A percentile compares a stretch with the other conserved stretches of the same genome.
These are phyloP conservation scores for Thymelicus sylvestris DNA, from an alignment of 2,888 invertebrate genomes.

Conservation along the genomic window DNA sequence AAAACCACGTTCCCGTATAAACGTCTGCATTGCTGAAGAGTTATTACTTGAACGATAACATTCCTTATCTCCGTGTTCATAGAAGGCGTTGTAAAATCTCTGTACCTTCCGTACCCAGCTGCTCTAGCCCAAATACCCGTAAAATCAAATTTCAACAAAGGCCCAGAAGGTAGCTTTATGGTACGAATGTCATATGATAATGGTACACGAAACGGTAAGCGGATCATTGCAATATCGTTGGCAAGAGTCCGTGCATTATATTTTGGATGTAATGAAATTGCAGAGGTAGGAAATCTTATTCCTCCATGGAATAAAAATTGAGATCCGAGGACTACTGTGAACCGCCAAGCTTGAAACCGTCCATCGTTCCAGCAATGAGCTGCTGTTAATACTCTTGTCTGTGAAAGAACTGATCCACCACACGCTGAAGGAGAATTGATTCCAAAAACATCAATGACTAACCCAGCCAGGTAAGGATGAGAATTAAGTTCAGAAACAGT, in stretches of 20 bases:
- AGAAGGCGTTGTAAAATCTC: slow-evolving; percentile 58
- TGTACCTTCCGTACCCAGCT: slow-evolving; percentile 68
- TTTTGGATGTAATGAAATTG: slow-evolving; percentile 58
- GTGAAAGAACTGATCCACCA: slow-evolving; percentile 64
- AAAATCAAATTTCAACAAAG: slow-evolving; percentile 52
- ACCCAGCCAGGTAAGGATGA: slow-evolving; percentile 68
- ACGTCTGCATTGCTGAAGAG: slow-evolving; percentile 53
- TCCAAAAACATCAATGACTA: slow-evolving; percentile 63
- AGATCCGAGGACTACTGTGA: slow-evolving; percentile 68
- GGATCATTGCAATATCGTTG: slow-evolving; percentile 69
- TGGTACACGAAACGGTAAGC: slow-evolving; percentile 54
- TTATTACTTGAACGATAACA: slow-evolving; percentile 60
- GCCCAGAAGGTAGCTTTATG: slow-evolving; percentile 56
- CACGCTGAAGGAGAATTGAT: slow-evolving; percentile 59
- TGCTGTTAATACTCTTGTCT: slow-evolving; percentile 63
- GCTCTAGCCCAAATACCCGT: slow-evolving; percentile 56
- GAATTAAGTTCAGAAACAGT: slow-evolving; percentile 57
- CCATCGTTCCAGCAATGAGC: slow-evolving; percentile 75
- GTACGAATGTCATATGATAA: slow-evolving; percentile 57
- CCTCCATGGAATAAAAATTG: slow-evolving; percentile 66
- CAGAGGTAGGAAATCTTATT: slow-evolving; percentile 52
- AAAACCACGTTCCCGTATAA: slow-evolving; percentile 56
- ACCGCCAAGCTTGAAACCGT: slow-evolving; percentile 58
- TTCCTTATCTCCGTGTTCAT: slow-evolving; percentile 63
- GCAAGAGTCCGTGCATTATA: slow-evolving; percentile 61